These are phyloP conservation scores for Cerastis leucographa DNA, from an alignment of 2,888 invertebrate species.

Conservation along the genomic window DNA sequence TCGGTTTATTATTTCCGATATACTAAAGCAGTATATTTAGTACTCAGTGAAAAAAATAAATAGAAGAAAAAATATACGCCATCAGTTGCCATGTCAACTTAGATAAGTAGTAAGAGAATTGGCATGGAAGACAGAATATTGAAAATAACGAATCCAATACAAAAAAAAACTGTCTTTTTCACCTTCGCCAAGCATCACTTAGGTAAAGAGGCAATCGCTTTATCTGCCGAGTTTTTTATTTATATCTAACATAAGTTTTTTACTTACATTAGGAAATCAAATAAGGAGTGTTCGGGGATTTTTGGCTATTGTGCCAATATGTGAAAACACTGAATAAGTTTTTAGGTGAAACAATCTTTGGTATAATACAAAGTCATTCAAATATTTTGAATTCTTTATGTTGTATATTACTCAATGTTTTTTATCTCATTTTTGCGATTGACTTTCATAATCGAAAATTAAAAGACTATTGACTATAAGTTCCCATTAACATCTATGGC, in stretches of 20 bases:
- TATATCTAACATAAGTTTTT: not conserved
- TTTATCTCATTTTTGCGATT: not conserved
- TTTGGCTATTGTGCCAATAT: not conserved
- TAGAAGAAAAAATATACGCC: not conserved
- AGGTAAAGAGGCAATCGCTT: not conserved
- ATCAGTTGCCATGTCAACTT: constrained; percentile 17
- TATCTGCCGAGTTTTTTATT: too few relatives aligned
- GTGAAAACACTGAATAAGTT: not conserved
- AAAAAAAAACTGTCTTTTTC: not conserved
- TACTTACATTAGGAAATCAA: not conserved
- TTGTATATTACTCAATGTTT: not conserved
- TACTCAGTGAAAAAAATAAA: not conserved
- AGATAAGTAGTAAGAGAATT: not conserved
- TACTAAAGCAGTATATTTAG: not conserved
- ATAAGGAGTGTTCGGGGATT: not conserved
- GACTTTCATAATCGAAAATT: not conserved
- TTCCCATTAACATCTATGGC: not conserved
- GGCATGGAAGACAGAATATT: constrained; percentile 4
- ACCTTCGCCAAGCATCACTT: not conserved
- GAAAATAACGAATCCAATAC: constrained; percentile 3
- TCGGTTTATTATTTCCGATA: not conserved
- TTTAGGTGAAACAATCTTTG: not conserved
- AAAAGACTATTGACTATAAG: not conserved
- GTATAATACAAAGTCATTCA: not conserved
- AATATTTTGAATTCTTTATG: not conserved